Evolutionary conservation across 2,797 vertebrate genomes (phyloP), one percentile per base, ranked within the genome.

Genomic region (Fringilla coelebs): DNA sequence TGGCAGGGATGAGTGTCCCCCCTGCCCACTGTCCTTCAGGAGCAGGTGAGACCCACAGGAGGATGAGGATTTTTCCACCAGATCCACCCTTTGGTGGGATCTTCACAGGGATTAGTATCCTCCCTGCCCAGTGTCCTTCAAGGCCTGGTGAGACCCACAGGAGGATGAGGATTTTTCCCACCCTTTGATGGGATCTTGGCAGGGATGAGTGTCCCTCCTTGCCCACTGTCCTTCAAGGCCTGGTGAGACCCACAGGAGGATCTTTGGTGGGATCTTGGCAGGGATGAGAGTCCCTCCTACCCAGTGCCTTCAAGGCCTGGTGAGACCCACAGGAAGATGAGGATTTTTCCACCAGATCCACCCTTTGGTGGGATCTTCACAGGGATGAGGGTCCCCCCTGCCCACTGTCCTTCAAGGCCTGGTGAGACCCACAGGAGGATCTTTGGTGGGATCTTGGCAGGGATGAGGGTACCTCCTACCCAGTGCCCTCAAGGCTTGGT

Each of bases 241-340:
- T 58, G 11, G 11, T 2, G 6, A n/a, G 54, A n/a, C 8, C 46
- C 40, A 7, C 19, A 0, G 1, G 7, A 61, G 45, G 82, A 0
- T 4, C n/a, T 58, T 4, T 58, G 24, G 55, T 12, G 34, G 24
- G 34, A 38, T 28, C 13, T 24, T 29, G 10, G 13, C 24, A 36
- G 55, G n/a, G 55, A 11, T 57, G 55, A 16, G n/a, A 21, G 54
- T 34, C n/a, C 22, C 45, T 41, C 61, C 76, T 24, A 2, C 11
- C 40, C 16, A n/a, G n/a, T n/a, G n/a, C 1, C 46, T 75, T 38
- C 1, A 2, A 54, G 31, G 19, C 8, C 26, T 55, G 10, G 4
- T 2, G 5, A 32, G 57, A 40, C 7, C 54, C 29, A 10, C 24
- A 0, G 1, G 6, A 60, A 57, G 81, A 0, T 3, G n/a, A n/a